phyloP scores from a whole-genome alignment of 2,888 invertebrate genomes.

The Marasmarcha lunaedactyla region DNA sequence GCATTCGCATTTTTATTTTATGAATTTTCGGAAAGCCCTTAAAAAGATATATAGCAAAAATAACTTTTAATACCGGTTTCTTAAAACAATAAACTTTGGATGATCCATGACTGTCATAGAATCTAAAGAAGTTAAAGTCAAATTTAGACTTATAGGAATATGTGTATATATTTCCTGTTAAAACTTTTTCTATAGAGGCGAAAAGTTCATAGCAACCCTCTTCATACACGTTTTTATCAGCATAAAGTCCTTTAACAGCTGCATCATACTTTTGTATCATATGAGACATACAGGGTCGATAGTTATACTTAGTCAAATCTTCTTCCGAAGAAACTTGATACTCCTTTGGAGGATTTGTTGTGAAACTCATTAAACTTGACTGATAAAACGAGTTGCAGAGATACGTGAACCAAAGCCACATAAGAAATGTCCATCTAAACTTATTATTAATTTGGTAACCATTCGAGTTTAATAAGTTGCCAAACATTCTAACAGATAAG shows the following conservation, averaged over 20 bases:
- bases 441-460: constrained; percentile 11
- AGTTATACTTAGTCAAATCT: constrained; percentile 19
- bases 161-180: constrained; percentile 22
- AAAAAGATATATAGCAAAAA: constrained; percentile 33
- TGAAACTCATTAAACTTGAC: constrained; percentile 21
- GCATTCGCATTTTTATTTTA: constrained; percentile 18
- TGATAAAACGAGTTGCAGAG: constrained; percentile 22
- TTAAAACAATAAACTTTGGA: constrained; percentile 19
- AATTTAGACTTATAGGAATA: constrained; percentile 24
- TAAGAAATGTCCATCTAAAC: constrained; percentile 18
- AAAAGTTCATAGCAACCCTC: constrained; percentile 13
- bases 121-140: constrained; percentile 22
- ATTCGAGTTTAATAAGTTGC: constrained; percentile 7
- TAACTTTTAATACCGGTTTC: constrained; percentile 24
- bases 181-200: constrained; percentile 25
- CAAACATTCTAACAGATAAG: too few species aligned
- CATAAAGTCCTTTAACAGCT: constrained; percentile 6
- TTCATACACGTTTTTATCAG: background rate
- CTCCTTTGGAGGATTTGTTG: constrained; percentile 21
- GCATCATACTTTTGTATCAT: constrained; percentile 16
- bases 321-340: constrained; percentile 28
- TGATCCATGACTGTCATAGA: constrained; percentile 23
- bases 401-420: constrained; percentile 34
- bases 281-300: constrained; percentile 32
- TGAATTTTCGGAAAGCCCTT: constrained; percentile 37